These are phyloP conservation scores for Acanthopleura granulata DNA, from an alignment of 2,888 invertebrate species.

Conservation along the genomic window DNA sequence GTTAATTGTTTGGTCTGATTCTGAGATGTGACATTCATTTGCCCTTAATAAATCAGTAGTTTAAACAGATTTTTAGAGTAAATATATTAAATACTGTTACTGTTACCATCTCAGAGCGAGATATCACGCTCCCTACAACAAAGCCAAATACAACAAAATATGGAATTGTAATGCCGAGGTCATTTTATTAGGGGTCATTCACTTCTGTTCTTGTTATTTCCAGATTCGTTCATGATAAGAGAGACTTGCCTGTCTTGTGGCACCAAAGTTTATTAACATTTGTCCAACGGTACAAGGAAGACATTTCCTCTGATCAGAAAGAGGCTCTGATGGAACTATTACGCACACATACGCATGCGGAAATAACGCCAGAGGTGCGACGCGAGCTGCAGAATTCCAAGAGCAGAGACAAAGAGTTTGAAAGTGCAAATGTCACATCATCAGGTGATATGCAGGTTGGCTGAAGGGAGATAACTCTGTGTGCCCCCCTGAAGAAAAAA, in stretches of 20 bases:
- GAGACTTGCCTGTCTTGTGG: constrained; percentile 95
- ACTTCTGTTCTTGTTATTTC: constrained; percentile 37
- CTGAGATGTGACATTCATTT: too few species aligned
- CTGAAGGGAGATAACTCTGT: too few species aligned
- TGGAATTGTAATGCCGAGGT: too few species aligned
- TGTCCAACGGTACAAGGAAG: constrained; percentile 94
- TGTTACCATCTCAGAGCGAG: too few species aligned
- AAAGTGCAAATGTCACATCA: not conserved
- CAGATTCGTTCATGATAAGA: constrained; percentile 86
- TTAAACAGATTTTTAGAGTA: too few species aligned
- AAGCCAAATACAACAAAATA: too few species aligned
- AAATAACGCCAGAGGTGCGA: constrained; percentile 86
- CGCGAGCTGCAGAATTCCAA: constrained; percentile 87
- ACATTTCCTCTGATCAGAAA: constrained; percentile 92
- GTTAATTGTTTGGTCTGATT: too few species aligned
- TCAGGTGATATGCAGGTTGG: not conserved
- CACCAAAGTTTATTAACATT: constrained; percentile 95
- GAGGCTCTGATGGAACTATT: constrained; percentile 86
- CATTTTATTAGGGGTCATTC: too few species aligned
- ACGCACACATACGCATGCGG: constrained; percentile 76
- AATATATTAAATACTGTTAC: too few species aligned
- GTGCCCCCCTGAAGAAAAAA: too few species aligned
- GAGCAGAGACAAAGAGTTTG: constrained; percentile 77
- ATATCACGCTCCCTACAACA: too few species aligned
- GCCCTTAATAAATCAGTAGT: too few species aligned